These are phyloP conservation scores for Gymnoscelis rufifasciata DNA, from an alignment of 2,888 invertebrate species.

Conservation along the genomic window DNA sequence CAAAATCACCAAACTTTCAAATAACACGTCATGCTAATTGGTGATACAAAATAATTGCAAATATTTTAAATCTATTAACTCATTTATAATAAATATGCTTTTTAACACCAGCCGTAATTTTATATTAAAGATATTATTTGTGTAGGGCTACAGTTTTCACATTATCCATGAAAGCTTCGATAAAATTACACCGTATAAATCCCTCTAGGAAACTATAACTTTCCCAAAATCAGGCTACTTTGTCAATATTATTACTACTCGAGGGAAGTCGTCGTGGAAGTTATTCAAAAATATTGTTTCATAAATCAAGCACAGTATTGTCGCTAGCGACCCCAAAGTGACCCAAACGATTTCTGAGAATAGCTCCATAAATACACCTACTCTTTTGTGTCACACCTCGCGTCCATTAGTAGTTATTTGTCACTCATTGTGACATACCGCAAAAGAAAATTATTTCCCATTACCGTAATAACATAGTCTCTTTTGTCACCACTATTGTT, in stretches of 20 bases:
- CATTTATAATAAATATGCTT: too few relatives aligned
- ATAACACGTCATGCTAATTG: too few relatives aligned
- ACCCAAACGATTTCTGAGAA: constrained; percentile 31
- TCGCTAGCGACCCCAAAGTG: constrained; percentile 8
- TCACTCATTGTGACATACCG: constrained; percentile 48
- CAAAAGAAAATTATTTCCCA: constrained; percentile 46
- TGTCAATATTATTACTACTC: neutral
- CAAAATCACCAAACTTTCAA: too few relatives aligned
- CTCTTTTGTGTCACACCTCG: constrained; percentile 44
- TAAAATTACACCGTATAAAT: too few relatives aligned
- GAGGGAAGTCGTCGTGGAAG: neutral
- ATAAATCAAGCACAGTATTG: constrained; percentile 5
- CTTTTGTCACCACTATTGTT: constrained; percentile 10
- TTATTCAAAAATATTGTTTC: neutral
- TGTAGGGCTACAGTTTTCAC: too few relatives aligned
- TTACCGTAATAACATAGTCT: constrained; percentile 24
- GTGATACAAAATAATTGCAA: too few relatives aligned
- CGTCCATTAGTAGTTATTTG: constrained; percentile 66
- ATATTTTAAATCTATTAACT: too few relatives aligned
- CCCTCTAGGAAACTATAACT: too few relatives aligned
- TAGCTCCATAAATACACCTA: constrained; percentile 23
- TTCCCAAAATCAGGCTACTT: neutral
- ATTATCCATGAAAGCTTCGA: too few relatives aligned
- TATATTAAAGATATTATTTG: too few relatives aligned
- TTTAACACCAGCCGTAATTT: too few relatives aligned